phyloP scores from a whole-genome alignment of 2,888 invertebrate genomes.

The Tubulanus polymorphus region DNA sequence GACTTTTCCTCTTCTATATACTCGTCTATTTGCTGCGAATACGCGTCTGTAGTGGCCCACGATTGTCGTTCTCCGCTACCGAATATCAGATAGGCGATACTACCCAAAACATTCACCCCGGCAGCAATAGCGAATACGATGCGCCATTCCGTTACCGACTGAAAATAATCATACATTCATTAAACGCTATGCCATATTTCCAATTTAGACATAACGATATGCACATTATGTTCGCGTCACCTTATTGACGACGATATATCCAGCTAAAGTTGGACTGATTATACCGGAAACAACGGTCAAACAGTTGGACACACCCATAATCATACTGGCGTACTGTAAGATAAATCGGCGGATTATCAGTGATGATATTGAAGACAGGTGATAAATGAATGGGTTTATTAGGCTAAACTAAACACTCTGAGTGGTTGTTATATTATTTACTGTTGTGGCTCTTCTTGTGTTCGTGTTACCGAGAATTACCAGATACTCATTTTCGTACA shows the following conservation, averaged over 20 bases:
- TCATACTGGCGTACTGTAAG: neutral
- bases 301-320: neutral
- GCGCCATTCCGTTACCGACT: neutral
- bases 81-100: neutral
- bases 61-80: neutral
- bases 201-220: neutral
- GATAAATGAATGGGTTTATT: neutral
- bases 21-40: too few relatives aligned
- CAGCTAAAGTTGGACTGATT: neutral
- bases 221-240: neutral
- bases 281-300: neutral
- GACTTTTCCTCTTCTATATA: too few relatives aligned
- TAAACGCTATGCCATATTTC: neutral
- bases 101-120: neutral
- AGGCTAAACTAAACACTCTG: neutral
- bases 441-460: too few relatives aligned
- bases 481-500: neutral
- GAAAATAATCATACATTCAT: neutral
- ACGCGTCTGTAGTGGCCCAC: too few relatives aligned
- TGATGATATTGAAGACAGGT: too few relatives aligned
- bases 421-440: too few relatives aligned
- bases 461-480: neutral
- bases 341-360: too few relatives aligned
- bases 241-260: neutral
- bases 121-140: neutral